A percentile compares a stretch with the other conserved stretches of the same genome.
Conservation (phyloP, 1,140 invertebrate genomes). For the Druon quercuslanigerum region DNA sequence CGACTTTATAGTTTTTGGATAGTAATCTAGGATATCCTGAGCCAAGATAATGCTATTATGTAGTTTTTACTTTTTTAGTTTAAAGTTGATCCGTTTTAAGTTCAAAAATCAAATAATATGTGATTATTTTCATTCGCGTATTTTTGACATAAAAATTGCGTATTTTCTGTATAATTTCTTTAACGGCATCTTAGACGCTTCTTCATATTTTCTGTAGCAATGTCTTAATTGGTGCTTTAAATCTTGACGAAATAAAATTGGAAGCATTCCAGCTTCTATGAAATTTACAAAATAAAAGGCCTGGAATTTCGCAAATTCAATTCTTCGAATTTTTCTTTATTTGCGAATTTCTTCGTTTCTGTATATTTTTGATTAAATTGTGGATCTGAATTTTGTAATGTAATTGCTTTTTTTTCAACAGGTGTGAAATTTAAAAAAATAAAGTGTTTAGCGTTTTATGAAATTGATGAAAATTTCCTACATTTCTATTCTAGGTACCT, state of each 20-base stretch:
- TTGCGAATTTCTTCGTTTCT: too few relatives aligned
- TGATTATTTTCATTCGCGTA: background rate
- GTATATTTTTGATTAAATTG: too few relatives aligned
- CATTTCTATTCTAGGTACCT: too few relatives aligned
- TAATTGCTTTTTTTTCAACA: too few relatives aligned
- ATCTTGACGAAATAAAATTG: slow-evolving; percentile 2
- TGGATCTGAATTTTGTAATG: too few relatives aligned
- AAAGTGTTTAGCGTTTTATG: too few relatives aligned
- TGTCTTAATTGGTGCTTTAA: slow-evolving; percentile 5
- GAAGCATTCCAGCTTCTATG: slow-evolving; percentile 4
- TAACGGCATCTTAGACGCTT: background rate
- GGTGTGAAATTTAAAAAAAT: too few relatives aligned
- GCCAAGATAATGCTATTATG: background rate
- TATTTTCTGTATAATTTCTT: background rate
- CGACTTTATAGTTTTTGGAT: background rate
- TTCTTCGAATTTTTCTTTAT: too few relatives aligned
- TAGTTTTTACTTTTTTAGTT: background rate
- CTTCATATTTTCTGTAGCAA: background rate
- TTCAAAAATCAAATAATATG: background rate
- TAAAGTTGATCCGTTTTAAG: slow-evolving; percentile 10
- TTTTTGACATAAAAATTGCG: background rate
- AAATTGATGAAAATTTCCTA: too few relatives aligned
- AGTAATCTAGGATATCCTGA: background rate
- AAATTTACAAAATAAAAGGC: background rate
- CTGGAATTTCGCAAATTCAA: too few relatives aligned